A percentile compares a stretch with the other conserved stretches of the same genome.
Evolutionary conservation across 2,797 vertebrate genomes (phyloP).

Genomic region (Artibeus jamaicensis): DNA sequence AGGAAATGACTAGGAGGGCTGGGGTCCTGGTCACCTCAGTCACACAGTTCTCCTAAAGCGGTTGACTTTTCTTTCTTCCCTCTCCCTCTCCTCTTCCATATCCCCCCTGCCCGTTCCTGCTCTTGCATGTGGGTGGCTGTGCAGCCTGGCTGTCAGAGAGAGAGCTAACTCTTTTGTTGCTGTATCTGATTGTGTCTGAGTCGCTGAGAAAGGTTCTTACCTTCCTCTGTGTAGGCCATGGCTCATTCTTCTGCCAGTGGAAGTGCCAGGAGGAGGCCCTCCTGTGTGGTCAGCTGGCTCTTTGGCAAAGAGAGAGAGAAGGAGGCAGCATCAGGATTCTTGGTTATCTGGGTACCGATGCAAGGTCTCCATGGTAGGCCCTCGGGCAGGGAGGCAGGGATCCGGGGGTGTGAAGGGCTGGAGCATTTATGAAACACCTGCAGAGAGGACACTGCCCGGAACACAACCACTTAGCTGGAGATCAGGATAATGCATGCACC

Average conservation of each 20-base stretch:
- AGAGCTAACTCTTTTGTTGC: neutral
- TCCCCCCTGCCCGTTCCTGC: neutral
- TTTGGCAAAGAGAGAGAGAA: neutral
- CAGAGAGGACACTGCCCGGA: neutral
- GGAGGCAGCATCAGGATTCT: neutral
- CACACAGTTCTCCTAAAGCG: neutral
- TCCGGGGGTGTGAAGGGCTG: neutral
- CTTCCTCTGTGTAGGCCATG: neutral
- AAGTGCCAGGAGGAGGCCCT: neutral
- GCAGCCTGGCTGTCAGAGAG: neutral
- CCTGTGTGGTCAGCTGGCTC: neutral
- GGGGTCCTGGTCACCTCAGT: too few species aligned
- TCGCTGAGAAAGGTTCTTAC: neutral
- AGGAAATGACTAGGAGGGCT: neutral
- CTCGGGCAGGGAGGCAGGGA: neutral
- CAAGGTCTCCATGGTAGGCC: neutral
- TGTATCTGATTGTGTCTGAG: constrained; percentile 7
- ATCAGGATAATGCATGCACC: neutral
- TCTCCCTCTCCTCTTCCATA: neutral
- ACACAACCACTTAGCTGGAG: fast-evolving
- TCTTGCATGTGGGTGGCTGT: neutral
- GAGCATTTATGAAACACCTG: neutral
- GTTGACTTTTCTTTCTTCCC: neutral
- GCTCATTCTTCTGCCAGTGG: neutral
- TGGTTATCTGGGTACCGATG: neutral